A percentile compares a stretch with the other conserved stretches of the same genome.
Conservation (phyloP, 2,888 invertebrate species). For the Prosopocoilus inquinatus region DNA sequence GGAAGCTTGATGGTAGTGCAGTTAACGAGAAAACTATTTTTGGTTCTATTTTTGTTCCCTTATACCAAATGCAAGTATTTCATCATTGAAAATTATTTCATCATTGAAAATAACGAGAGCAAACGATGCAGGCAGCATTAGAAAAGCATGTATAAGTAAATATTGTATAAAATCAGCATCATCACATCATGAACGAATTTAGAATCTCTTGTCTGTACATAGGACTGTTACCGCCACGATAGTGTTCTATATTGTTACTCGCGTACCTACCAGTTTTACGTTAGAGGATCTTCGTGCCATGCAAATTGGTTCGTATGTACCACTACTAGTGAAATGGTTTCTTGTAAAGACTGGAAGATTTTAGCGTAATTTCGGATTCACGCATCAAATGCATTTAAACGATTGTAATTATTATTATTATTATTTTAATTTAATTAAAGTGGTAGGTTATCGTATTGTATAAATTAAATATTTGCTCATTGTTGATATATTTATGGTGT, state of each 20-base stretch:
- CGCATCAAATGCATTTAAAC: constrained; percentile 36
- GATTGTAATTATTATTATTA: constrained; percentile 21
- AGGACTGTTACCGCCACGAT: constrained; percentile 8
- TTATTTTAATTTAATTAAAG: constrained; percentile 20
- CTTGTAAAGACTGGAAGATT: constrained; percentile 12
- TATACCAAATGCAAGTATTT: no score
- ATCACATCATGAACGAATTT: no score
- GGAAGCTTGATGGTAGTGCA: no score
- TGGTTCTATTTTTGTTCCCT: no score
- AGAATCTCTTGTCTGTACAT: no score
- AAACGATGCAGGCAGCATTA: no score
- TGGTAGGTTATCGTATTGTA: constrained; percentile 27
- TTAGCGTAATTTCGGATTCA: constrained; percentile 2
- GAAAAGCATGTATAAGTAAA: no score
- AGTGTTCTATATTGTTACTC: constrained; percentile 13
- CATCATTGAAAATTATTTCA: no score
- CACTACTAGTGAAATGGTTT: background rate
- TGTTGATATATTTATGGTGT: constrained; percentile 28
- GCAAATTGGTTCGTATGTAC: background rate
- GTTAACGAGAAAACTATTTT: no score
- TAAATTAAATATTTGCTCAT: constrained; percentile 29
- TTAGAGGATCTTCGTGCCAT: background rate
- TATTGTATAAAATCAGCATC: no score
- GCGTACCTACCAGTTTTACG: background rate
- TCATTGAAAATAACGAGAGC: no score